phyloP scores from a whole-genome alignment of 2,113 vertebrate genomes.

The Pipra filicauda region DNA sequence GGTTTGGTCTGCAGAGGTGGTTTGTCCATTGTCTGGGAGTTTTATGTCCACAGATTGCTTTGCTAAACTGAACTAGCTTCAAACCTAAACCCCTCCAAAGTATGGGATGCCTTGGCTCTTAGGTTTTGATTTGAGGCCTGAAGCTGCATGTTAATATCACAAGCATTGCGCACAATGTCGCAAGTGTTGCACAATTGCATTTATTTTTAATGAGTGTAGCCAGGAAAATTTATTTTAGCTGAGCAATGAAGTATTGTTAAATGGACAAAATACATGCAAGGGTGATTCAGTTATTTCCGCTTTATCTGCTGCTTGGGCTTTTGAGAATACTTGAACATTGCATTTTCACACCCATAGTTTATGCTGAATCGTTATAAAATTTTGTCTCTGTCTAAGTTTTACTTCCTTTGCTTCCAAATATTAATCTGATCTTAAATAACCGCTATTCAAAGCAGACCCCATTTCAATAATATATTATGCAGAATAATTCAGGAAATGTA shows the following conservation, averaged over 20 bases:
- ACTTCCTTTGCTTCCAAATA: conserved; percentile 26
- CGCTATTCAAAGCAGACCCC: not conserved
- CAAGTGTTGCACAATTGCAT: not conserved
- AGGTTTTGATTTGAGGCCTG: not conserved
- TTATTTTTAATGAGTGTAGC: not conserved
- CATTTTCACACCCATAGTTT: not conserved
- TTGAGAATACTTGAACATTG: not conserved
- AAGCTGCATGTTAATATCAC: not conserved
- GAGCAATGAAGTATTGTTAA: not conserved
- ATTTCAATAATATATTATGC: conserved; percentile 9
- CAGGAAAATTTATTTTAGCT: not conserved
- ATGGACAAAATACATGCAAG: not conserved
- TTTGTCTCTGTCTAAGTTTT: not conserved
- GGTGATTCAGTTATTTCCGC: not conserved
- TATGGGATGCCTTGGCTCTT: not conserved
- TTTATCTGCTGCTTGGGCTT: conserved; percentile 4
- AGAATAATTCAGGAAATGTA: conserved; percentile 11
- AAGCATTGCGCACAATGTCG: not conserved
- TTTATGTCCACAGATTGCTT: not conserved
- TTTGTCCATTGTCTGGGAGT: not conserved
- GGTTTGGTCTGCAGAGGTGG: not conserved
- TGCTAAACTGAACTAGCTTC: not conserved
- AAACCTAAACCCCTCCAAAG: not conserved
- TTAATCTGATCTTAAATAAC: conserved; percentile 38
- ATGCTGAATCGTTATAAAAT: not conserved